A percentile compares a stretch with the other conserved stretches of the same genome.
Evolutionary conservation across 2,113 vertebrate genomes (phyloP).

Genomic region (Bufo bufo): DNA sequence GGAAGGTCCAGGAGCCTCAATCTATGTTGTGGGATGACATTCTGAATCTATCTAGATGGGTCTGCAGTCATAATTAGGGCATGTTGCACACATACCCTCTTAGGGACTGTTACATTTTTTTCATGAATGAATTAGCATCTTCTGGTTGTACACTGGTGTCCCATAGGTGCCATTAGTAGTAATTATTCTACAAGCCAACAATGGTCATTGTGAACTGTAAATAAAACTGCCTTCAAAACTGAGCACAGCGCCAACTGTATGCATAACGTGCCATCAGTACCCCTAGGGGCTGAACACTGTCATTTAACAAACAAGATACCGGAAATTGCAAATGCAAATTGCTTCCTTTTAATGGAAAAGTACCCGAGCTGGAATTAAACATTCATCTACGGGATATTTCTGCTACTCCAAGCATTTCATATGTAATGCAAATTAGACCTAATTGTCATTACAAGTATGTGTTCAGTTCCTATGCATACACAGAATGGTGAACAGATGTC

Average conservation of each 20-base stretch:
- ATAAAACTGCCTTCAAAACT: not conserved
- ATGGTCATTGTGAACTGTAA: not conserved
- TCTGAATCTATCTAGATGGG: too few species aligned
- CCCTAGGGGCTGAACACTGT: not conserved
- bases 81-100: not conserved
- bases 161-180: not conserved
- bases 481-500: not conserved
- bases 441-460: not conserved
- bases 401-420: not conserved
- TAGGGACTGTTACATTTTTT: not conserved
- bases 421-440: not conserved
- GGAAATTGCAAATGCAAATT: constrained; percentile 39
- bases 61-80: not conserved
- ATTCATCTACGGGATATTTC: constrained; percentile 8
- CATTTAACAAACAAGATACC: constrained; percentile 10
- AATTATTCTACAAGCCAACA: not conserved
- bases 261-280: not conserved
- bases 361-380: not conserved
- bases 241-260: not conserved
- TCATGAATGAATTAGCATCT: not conserved
- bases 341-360: not conserved
- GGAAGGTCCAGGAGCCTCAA: too few species aligned
- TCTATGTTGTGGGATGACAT: too few species aligned
- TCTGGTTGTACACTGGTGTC: not conserved
- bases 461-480: not conserved